Base-by-base conservation (phyloP, 1,140 invertebrate genomes). In the Drosophila tsacasi region DNA sequence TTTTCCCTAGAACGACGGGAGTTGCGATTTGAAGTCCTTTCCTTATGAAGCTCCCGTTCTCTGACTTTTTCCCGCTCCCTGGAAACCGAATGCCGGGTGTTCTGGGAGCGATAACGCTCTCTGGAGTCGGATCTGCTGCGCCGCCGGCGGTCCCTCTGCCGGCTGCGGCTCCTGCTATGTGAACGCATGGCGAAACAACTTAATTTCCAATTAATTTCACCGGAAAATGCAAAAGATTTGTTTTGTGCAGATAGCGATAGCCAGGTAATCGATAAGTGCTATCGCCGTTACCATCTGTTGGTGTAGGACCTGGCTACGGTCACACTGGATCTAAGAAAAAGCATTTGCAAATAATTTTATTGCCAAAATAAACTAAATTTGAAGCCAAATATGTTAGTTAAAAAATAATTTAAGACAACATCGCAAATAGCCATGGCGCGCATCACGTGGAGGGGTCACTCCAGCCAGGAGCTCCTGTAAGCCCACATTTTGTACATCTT, bases 391-490 rank as follows among this genome's bases (percentile, higher is more conserved):
- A 71, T 71, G 67, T 12, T 71, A 39, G 25, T 42, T 17, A 25
- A 2, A 1, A 8, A 39, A 19, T 23, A 35, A 6, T 1, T 5
- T 9, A n/a, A 12, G 3, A 13, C 12, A 35, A 15, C 9, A n/a
- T 9, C 6, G 2, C 7, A 37, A 23, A 47, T 21, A 15, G 2
- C 1, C 61, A 86, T 86, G 83, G 79, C 61, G 9, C 83, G 83
- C 2, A 87, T 86, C 32, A 87, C 64, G 1, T 86, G 83, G 83
- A 68, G 83, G 15, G 65, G 67, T 2, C 75, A 57, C 64, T 66
- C 57, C 39, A 42, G 27, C 3, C 76, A 76, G 17, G 69, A 42
- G 64, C n/a, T 87, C 27, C 30, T 73, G 83, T 86, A 66, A 76
- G 83, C 40, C 13, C 8, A 19, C 0, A 2, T 19, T 17, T 9